Evolutionary conservation across 1,140 invertebrate species (phyloP).

Genomic region (Aricia agestis): DNA sequence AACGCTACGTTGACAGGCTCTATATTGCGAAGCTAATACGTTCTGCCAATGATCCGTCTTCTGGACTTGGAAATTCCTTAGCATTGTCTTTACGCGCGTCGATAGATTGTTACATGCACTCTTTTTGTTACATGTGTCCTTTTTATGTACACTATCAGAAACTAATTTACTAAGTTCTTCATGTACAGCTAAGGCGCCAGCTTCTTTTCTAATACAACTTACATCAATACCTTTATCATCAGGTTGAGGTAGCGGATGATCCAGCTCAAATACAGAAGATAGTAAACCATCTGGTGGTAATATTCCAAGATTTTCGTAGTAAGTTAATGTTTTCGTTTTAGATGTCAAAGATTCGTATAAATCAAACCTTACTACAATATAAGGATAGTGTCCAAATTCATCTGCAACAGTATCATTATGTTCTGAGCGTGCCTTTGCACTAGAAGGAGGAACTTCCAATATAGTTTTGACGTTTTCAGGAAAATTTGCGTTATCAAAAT

Average conservation of each 20-base stretch:
- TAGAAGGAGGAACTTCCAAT: slow-evolving; percentile 54
- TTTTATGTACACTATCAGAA: slow-evolving; percentile 44
- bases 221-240: slow-evolving; percentile 49
- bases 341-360: slow-evolving; percentile 44
- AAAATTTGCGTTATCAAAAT: slow-evolving; percentile 46
- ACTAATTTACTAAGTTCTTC: slow-evolving; percentile 52
- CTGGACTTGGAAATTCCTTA: slow-evolving; percentile 54
- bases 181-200: slow-evolving; percentile 58
- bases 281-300: slow-evolving; percentile 33
- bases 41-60: slow-evolving; percentile 53
- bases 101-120: slow-evolving; percentile 59
- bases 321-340: slow-evolving; percentile 45
- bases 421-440: slow-evolving; percentile 48
- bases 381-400: slow-evolving; percentile 47
- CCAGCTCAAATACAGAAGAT: slow-evolving; percentile 37
- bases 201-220: slow-evolving; percentile 49
- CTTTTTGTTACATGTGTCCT: slow-evolving; percentile 58
- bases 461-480: slow-evolving; percentile 40
- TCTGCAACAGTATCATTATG: slow-evolving; percentile 47
- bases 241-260: slow-evolving; percentile 29
- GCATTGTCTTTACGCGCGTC: slow-evolving; percentile 47
- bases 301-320: slow-evolving; percentile 53
- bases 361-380: slow-evolving; percentile 56
- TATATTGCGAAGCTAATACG: slow-evolving; percentile 54
- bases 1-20: slow-evolving; percentile 55